Conservation (phyloP, 2,888 invertebrate genomes). For the Eupithecia insigniata region DNA sequence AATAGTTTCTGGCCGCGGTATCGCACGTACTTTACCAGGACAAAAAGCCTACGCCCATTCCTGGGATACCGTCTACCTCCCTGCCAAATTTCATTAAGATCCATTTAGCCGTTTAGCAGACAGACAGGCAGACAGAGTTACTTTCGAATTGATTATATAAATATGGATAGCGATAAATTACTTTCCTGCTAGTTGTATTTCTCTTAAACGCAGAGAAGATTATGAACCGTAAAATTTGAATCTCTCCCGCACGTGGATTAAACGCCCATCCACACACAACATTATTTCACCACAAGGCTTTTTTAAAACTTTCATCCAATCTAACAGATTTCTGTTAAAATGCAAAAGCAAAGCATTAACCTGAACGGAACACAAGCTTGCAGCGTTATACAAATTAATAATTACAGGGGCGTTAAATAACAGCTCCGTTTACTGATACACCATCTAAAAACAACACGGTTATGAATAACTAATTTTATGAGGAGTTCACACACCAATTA, state of each 20-base stretch:
- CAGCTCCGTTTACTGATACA: slow-evolving; percentile 65
- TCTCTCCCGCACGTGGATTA: background rate
- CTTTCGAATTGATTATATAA: no score
- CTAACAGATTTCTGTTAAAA: slow-evolving; percentile 12
- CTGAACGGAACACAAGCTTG: slow-evolving; percentile 16
- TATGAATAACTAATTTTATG: slow-evolving; percentile 80
- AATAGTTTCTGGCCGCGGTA: no score
- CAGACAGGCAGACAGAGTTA: no score
- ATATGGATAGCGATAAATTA: background rate
- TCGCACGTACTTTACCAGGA: no score
- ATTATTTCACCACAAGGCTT: background rate
- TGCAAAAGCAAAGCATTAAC: slow-evolving; percentile 9
- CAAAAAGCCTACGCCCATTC: no score
- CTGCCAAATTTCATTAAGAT: no score
- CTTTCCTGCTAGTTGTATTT: background rate
- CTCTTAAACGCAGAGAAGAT: background rate
- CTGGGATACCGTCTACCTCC: no score
- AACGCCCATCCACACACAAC: background rate
- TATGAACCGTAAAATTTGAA: background rate
- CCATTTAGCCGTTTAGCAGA: no score
- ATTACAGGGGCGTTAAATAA: slow-evolving; percentile 63
- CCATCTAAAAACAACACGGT: slow-evolving; percentile 79
- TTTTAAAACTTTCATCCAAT: background rate
- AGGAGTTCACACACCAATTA: slow-evolving; percentile 70
- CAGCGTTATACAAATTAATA: slow-evolving; percentile 74